Evolutionary conservation across 2,888 invertebrate species (phyloP).

Genomic region (Capitulum mitella): DNA sequence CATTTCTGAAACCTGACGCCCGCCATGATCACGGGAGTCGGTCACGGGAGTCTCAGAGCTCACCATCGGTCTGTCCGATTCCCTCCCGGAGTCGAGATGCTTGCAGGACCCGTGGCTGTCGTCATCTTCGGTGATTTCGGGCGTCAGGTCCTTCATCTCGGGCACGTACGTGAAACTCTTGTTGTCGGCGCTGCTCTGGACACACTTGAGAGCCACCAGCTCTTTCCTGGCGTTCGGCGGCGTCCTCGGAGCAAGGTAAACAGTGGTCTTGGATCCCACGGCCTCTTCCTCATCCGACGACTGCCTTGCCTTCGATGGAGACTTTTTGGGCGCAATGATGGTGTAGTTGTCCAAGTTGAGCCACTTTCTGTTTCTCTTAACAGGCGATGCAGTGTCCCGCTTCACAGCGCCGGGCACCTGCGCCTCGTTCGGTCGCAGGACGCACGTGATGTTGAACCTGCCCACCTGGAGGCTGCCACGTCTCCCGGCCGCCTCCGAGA

Average conservation of each 20-base stretch:
- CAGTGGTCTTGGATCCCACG: not conserved
- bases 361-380: not conserved
- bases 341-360: constrained; percentile 13
- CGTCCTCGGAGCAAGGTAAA: not conserved
- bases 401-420: not conserved
- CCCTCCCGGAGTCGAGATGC: no score
- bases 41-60: no score
- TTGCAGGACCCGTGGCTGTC: no score
- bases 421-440: not conserved
- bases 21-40: no score
- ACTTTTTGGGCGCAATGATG: not conserved
- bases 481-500: no score
- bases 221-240: not conserved
- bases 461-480: not conserved
- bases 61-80: no score
- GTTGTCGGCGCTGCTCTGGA: not conserved
- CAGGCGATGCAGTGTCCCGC: not conserved
- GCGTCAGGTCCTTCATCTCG: not conserved
- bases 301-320: not conserved
- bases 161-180: not conserved
- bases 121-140: not conserved
- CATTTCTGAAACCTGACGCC: no score
- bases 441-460: not conserved
- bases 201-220: not conserved
- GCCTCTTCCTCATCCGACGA: not conserved